Evolutionary conservation across 2,113 vertebrate species (phyloP), one percentile per base, ranked within the genome.

Genomic region (Stictonetta naevosa): DNA sequence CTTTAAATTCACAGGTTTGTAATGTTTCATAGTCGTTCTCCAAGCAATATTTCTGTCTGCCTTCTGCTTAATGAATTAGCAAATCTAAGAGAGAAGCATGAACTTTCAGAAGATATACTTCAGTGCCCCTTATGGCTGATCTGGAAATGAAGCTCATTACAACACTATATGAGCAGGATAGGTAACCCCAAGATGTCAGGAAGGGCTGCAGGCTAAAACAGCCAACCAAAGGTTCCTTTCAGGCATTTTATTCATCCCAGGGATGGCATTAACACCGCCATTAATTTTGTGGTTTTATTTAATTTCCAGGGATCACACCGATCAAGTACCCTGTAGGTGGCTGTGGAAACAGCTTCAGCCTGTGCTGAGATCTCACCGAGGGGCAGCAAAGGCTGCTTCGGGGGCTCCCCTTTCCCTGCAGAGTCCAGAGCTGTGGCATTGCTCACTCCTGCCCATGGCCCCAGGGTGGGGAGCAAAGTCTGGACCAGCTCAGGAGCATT

Each of bases 31-130:
- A n/a, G 28, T 77, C 84, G 33, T 46, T 92, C 87, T 91, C 58
- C 67, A 50, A 92, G 48, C 44, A 75, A 0, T 76, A 82, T 91
- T 89, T 91, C 89, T 25, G 7, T 34, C 71, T 91, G 69, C 63
- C 34, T 91, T 64, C 67, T 83, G 50, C 78, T 83, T 77, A 95
- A 90, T 90, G 91, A 92, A 93, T 96, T 91, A 94, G 72, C 74
- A 90, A 71, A 94, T 78, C 91, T 92, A 46, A 91, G 84, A 82
- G 74, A 85, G 87, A 31, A 69, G 75, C 40, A 13, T 87, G 91
- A 94, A 90, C 96, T 96, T 95, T 89, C 62, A 50, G 84, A 76
- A 91, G 84, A 88, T 62, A 75, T 86, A 90, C 94, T 92, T 73
- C 83, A 92, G 74, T 95, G 86, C 78, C 87, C 89, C 95, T 94